These are phyloP conservation scores for Numenius arquata DNA, from an alignment of 2,113 vertebrate genomes.

Conservation along the genomic window DNA sequence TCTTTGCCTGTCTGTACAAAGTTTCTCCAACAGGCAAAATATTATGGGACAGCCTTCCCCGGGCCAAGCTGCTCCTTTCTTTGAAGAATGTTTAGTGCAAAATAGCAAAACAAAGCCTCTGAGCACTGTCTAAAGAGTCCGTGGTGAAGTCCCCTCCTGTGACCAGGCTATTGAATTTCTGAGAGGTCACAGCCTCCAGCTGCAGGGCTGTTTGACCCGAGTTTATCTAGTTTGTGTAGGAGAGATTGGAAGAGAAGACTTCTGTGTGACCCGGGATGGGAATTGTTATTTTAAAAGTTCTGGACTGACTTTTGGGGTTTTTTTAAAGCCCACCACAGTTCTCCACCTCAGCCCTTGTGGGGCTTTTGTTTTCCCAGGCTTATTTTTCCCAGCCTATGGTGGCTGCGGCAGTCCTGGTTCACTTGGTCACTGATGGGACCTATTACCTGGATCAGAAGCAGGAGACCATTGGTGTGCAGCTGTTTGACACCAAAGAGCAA, in stretches of 20 bases:
- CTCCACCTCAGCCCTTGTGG: background rate
- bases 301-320: background rate
- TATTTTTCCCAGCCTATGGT: constrained; percentile 95
- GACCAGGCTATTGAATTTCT: constrained; percentile 28
- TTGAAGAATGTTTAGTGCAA: background rate
- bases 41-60: background rate
- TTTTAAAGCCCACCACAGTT: background rate
- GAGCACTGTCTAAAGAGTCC: background rate
- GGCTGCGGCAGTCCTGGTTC: constrained; percentile 91
- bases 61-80: background rate
- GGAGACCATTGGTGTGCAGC: constrained; percentile 89
- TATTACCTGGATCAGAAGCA: constrained; percentile 90
- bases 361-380: constrained; percentile 75
- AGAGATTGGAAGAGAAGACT: background rate
- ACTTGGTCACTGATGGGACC: constrained; percentile 93
- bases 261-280: background rate
- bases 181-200: constrained; percentile 1
- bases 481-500: constrained; percentile 90
- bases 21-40: background rate
- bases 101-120: background rate
- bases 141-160: background rate
- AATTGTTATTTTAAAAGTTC: background rate
- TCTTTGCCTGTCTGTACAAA: background rate
- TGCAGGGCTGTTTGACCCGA: background rate
- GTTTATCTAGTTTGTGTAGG: background rate